A percentile compares a stretch with the other conserved stretches of the same genome.
phyloP scores from a whole-genome alignment of 2,888 invertebrate species.

The Cephus pygmeus region DNA sequence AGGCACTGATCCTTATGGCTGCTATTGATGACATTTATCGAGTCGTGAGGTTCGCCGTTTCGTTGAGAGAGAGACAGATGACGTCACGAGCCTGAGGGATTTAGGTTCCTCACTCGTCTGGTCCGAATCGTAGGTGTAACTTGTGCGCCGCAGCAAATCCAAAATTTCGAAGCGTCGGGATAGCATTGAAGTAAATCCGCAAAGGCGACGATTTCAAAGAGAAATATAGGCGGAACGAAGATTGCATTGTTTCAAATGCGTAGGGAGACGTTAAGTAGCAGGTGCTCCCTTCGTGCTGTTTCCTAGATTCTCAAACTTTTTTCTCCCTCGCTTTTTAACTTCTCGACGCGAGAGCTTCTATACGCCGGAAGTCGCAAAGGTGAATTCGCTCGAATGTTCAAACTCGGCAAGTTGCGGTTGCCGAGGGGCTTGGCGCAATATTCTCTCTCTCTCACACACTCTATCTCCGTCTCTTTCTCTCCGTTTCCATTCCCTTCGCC shows the following conservation, averaged over 20 bases:
- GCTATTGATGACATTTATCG: too few relatives aligned
- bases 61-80: neutral
- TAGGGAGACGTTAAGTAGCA: neutral
- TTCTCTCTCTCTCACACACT: neutral
- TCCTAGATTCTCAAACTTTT: neutral
- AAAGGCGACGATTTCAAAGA: neutral
- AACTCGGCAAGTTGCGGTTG: conserved; percentile 13
- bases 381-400: neutral
- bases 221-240: too few relatives aligned
- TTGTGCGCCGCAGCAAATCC: neutral
- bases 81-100: neutral
- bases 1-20: too few relatives aligned
- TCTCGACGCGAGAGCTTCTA: neutral
- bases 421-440: conserved; percentile 26
- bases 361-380: neutral
- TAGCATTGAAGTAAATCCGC: neutral
- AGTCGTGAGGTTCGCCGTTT: neutral
- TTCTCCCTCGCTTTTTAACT: neutral
- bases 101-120: neutral
- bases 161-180: neutral
- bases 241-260: neutral
- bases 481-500: neutral
- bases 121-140: neutral
- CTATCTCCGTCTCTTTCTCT: neutral
- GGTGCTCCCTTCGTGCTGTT: neutral